A percentile compares a stretch with the other conserved stretches of the same genome.
phyloP scores from a whole-genome alignment of 2,113 vertebrate species.

The Oncorhynchus tshawytscha region DNA sequence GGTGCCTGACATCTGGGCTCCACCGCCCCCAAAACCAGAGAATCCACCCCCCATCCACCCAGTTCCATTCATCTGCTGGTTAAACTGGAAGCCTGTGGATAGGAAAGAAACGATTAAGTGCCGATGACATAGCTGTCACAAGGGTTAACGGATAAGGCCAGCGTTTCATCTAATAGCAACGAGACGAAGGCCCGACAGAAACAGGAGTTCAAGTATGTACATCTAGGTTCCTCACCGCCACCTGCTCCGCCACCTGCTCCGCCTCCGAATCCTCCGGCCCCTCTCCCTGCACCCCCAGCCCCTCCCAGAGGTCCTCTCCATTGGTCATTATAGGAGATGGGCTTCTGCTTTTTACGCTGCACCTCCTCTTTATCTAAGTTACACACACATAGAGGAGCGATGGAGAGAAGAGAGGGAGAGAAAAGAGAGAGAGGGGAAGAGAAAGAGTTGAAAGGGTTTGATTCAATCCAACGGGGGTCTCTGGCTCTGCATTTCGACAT shows the following conservation, averaged over 20 bases:
- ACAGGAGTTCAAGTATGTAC: not conserved
- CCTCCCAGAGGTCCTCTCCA: slow-evolving; percentile 73
- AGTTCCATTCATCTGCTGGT: slow-evolving; percentile 73
- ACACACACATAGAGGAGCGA: not conserved
- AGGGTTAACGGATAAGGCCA: too few species aligned
- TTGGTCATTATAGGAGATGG: slow-evolving; percentile 80
- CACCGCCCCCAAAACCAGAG: slow-evolving; percentile 77
- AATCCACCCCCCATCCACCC: slow-evolving; percentile 68
- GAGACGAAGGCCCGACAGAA: too few species aligned
- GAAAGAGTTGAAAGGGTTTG: not conserved
- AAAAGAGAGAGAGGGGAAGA: not conserved
- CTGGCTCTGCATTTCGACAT: too few species aligned
- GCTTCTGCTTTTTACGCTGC: slow-evolving; percentile 90
- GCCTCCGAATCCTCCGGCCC: slow-evolving; percentile 67
- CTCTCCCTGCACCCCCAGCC: slow-evolving; percentile 63
- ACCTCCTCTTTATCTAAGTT: slow-evolving; percentile 93
- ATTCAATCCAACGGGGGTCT: too few species aligned
- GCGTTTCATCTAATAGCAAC: too few species aligned
- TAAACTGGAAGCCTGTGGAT: slow-evolving; percentile 76
- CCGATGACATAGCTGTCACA: too few species aligned
- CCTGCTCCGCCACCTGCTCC: slow-evolving; percentile 63
- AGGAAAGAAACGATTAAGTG: not conserved
- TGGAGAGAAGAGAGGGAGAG: not conserved
- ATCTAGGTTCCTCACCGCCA: slow-evolving; percentile 63
- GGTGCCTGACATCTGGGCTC: slow-evolving; percentile 77